phyloP scores from a whole-genome alignment of 2,113 vertebrate species.

The Gobius niger region DNA sequence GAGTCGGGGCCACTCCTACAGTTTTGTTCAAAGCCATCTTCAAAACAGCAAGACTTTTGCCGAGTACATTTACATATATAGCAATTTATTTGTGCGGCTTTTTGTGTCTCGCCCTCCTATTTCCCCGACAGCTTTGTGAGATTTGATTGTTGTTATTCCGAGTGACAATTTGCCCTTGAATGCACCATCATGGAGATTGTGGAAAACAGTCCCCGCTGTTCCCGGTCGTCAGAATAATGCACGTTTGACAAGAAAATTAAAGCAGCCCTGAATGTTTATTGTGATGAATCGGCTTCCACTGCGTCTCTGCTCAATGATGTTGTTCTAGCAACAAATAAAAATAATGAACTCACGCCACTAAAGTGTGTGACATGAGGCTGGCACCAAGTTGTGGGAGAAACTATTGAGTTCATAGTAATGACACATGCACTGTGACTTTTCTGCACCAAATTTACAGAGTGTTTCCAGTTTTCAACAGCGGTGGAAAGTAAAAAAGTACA shows the following conservation, averaged over 20 bases:
- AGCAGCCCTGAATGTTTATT: slow-evolving; percentile 20
- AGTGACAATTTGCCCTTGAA: slow-evolving; percentile 27
- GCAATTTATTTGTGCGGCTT: slow-evolving; percentile 14
- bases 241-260: slow-evolving; percentile 37
- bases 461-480: no score
- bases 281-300: slow-evolving; percentile 16
- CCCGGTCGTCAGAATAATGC: slow-evolving; percentile 13
- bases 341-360: neutral
- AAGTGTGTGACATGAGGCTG: neutral
- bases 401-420: neutral
- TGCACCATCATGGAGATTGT: neutral
- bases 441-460: no score
- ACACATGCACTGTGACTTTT: no score
- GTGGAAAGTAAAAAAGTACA: no score
- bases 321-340: neutral
- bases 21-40: no score
- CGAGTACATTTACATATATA: neutral
- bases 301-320: slow-evolving; percentile 2
- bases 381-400: slow-evolving; percentile 1
- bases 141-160: slow-evolving; percentile 17
- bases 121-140: slow-evolving; percentile 12
- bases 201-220: neutral
- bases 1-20: no score
- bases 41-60: neutral
- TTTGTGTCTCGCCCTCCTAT: slow-evolving; percentile 3